phyloP scores from a whole-genome alignment of 2,888 invertebrate species.

The Augiades crinisus region DNA sequence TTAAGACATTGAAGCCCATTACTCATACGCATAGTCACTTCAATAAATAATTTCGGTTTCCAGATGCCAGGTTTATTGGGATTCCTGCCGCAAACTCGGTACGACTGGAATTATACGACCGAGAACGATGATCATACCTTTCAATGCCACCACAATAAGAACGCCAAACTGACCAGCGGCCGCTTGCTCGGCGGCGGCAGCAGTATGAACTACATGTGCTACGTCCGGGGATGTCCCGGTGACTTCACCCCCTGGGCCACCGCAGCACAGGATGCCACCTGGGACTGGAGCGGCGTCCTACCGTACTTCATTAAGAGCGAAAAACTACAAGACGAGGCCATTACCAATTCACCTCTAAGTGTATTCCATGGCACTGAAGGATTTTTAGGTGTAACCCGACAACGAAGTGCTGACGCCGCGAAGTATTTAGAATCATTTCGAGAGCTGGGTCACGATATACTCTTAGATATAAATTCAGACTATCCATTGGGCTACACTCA shows the following conservation, averaged over 20 bases:
- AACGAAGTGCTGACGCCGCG: conserved; percentile 23
- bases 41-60: neutral
- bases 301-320: conserved; percentile 41
- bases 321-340: conserved; percentile 32
- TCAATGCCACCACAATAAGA: conserved; percentile 27
- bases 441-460: conserved; percentile 44
- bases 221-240: conserved; percentile 36
- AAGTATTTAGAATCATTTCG: conserved; percentile 42
- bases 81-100: conserved; percentile 18
- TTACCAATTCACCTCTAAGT: conserved; percentile 30
- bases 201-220: conserved; percentile 36
- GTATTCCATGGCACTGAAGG: conserved; percentile 39
- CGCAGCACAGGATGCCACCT: conserved; percentile 31
- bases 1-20: too few relatives aligned
- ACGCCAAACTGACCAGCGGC: conserved; percentile 32
- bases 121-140: conserved; percentile 27
- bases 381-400: conserved; percentile 35
- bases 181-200: conserved; percentile 39
- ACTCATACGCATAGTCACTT: too few relatives aligned
- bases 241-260: conserved; percentile 41
- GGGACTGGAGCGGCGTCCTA: conserved; percentile 36
- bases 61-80: conserved; percentile 29
- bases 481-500: conserved; percentile 43
- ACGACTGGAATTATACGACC: conserved; percentile 37
- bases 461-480: conserved; percentile 44